A percentile compares a stretch with the other conserved stretches of the same genome.
Conservation (phyloP, 2,797 vertebrate species). For the Myotis findleyi region DNA sequence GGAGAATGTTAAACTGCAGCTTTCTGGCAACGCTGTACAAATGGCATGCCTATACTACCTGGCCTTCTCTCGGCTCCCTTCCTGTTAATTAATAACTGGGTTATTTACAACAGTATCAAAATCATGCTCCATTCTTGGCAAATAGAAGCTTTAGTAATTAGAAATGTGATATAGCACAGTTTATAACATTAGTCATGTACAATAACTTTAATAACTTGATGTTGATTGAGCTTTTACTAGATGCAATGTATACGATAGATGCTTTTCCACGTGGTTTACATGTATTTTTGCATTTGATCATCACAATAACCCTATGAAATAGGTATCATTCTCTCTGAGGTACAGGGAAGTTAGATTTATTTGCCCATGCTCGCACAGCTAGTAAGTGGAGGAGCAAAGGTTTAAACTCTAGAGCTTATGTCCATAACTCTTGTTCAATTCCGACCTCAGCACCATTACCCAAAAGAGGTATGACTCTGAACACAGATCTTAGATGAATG, state of each 20-base stretch:
- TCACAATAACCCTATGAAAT: not conserved
- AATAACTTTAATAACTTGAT: not conserved
- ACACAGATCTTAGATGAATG: slow-evolving; percentile 54
- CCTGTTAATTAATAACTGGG: not conserved
- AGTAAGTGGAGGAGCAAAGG: not conserved
- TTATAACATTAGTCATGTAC: not conserved
- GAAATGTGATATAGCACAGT: not conserved
- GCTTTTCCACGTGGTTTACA: not conserved
- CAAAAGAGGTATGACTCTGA: slow-evolving; percentile 28
- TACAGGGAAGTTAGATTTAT: not conserved
- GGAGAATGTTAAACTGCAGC: not conserved
- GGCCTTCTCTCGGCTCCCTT: not conserved
- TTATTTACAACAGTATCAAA: not conserved
- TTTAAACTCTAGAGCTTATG: slow-evolving; percentile 33
- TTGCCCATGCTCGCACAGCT: not conserved
- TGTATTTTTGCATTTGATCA: not conserved
- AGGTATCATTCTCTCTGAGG: not conserved
- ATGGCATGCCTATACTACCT: not conserved
- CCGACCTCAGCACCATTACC: slow-evolving; percentile 28
- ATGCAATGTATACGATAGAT: not conserved
- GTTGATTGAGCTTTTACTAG: not conserved
- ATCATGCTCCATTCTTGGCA: not conserved
- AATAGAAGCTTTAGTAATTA: not conserved
- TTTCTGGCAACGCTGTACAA: not conserved
- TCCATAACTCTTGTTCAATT: slow-evolving; percentile 21